Evolutionary conservation across 2,888 invertebrate species (phyloP).

Genomic region (Odiellus spinosus): DNA sequence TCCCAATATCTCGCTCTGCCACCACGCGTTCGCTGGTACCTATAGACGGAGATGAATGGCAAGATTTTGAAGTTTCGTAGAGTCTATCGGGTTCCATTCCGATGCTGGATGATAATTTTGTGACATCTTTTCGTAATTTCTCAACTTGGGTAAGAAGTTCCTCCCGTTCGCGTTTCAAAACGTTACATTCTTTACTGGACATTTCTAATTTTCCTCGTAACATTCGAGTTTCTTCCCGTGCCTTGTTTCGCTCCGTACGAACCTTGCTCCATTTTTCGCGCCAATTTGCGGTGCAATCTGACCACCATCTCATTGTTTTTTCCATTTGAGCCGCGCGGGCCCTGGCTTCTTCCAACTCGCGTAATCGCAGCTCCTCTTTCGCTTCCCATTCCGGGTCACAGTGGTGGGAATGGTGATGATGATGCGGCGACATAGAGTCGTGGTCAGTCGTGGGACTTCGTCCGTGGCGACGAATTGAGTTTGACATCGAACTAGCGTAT

Average conservation of each 20-base stretch:
- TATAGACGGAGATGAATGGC: slow-evolving; percentile 1
- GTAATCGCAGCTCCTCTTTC: slow-evolving; percentile 12
- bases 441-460: slow-evolving; percentile 13
- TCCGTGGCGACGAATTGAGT: slow-evolving; percentile 11
- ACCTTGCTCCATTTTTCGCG: slow-evolving; percentile 91
- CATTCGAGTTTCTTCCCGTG: slow-evolving; percentile 73
- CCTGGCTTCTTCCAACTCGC: slow-evolving; percentile 79
- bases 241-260: slow-evolving; percentile 79
- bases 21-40: slow-evolving; percentile 7
- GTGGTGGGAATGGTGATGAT: slow-evolving; percentile 13
- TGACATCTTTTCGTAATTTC: slow-evolving; percentile 7
- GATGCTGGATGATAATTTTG: too few relatives aligned
- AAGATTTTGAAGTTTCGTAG: not conserved
- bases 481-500: slow-evolving; percentile 12
- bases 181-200: slow-evolving; percentile 46
- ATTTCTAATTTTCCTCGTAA: slow-evolving; percentile 62
- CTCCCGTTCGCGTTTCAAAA: slow-evolving; percentile 15
- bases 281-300: slow-evolving; percentile 93
- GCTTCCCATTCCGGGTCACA: slow-evolving; percentile 17
- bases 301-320: slow-evolving; percentile 99
- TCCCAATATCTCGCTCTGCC: slow-evolving; percentile 16
- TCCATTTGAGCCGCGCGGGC: slow-evolving; percentile 96
- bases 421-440: slow-evolving; percentile 11
- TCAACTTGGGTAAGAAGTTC: slow-evolving; percentile 11
- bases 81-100: too few relatives aligned